Evolutionary conservation across 2,888 invertebrate genomes (phyloP), one percentile per base, ranked within the genome.

Genomic region (Drosophila mimetica): DNA sequence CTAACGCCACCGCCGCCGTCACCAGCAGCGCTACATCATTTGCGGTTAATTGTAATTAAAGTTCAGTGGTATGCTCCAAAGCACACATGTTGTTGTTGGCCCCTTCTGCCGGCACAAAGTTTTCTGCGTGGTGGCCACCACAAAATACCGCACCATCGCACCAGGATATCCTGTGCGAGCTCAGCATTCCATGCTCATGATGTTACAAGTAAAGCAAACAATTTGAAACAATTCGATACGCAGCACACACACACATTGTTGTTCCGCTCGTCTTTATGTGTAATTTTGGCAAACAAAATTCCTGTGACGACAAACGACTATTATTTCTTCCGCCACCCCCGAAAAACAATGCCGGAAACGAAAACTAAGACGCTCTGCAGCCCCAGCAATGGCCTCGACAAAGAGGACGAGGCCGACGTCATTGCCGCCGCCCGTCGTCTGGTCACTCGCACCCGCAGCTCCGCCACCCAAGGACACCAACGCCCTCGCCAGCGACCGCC

Each of bases 41-140:
- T 85, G 79, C 39, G 83, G 79, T 82, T 77, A 74, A 77, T 77
- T 82, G 83, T 85, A 82, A 82, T 79, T 85, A 85, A 82, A 85
- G 78, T 76, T 77, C 83, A 74, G 77, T 71, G 79, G 74, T 71
- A 71, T 75, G 79, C 74, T 70, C 65, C 71, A 70, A 55, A 42
- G 77, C 65, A 76, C 71, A 81, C 53, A 73, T 72, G 74, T 48
- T 57, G 60, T 30, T 30, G 30, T 2, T 22, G 20, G 20, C 61
- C 54, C 36, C 13, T 5, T 22, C 39, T n/a, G 0, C 18, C 2
- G 16, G 3, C 20, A 6, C 20, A 6, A 36, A 28, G 42, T 13
- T 39, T 18, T 6, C 16, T 14, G 44, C 1, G 25, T 16, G 25
- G 34, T 16, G 25, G 32, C 28, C 57, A 60, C 11, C n/a, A 13